Base-by-base conservation (phyloP, 2,888 invertebrate genomes). In the Alviniconcha strummeri region DNA sequence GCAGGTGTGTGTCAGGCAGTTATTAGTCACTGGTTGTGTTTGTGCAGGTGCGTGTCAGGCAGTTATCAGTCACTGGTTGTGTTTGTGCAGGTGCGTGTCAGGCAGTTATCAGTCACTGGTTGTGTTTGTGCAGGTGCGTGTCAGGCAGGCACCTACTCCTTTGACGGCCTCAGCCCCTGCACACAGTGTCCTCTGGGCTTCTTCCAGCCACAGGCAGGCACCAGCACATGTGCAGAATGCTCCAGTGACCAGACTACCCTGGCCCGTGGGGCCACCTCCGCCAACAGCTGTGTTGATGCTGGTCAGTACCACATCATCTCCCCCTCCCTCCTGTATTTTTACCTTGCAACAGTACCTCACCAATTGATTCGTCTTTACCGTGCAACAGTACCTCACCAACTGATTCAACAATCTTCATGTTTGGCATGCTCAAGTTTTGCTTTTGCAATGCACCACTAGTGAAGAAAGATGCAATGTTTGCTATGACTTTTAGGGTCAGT, bases 111-210 rank as follows among this genome's bases (percentile, higher is more conserved):
- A 36, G 36, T 9, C 76, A 60, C 60, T 60, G 13, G 8, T 60
- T 55, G 13, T 75, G 84, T 85, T 15, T 13, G n/a, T 69, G 6
- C 86, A 91, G 91, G 54, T 36, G 80, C 72, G 8, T 91, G 91
- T 82, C 81, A 54, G 6, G 78, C 85, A 1, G 91, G 91, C 4
- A 69, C 84, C 6, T 90, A 84, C 78, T 91, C 91, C 6, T 83
- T 75, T 15, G 86, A 87, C 77, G 91, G 91, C 7, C 84, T 90
- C 5, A 77, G 83, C 36, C 89, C 88, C 0, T 90, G 90, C 81
- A 84, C 69, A 9, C 55, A 80, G 6, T 91, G 91, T 83, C 91
- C 90, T 7, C 81, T 79, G n/a, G 84, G 88, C 52, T 88, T 85
- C 84, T 90, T 87, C 80, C 90, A 90, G 83, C 75, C 86, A 4